A percentile compares a stretch with the other conserved stretches of the same genome.
These are phyloP conservation scores for Tringa solitaria DNA, from an alignment of 2,113 vertebrate species.

Conservation along the genomic window DNA sequence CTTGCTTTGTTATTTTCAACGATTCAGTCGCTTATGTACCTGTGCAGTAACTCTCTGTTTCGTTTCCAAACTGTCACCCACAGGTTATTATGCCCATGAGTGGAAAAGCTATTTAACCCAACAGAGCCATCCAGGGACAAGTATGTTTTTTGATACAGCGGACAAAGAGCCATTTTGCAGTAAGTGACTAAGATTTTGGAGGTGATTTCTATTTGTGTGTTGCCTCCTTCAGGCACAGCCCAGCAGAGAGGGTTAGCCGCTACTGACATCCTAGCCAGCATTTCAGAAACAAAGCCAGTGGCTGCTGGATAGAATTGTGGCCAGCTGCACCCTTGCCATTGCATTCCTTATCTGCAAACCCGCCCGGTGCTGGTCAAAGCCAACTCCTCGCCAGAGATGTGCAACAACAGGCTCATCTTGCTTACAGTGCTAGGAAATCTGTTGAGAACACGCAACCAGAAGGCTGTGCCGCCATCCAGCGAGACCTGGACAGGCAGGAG, in stretches of 20 bases:
- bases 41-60: background rate
- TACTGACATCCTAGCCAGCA: background rate
- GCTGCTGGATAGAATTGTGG: background rate
- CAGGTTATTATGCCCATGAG: slow-evolving; percentile 83
- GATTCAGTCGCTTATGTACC: background rate
- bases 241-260: background rate
- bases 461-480: too few relatives aligned
- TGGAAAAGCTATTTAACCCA: slow-evolving; percentile 82
- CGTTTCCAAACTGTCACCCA: slow-evolving; percentile 13
- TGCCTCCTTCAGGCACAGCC: background rate
- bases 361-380: background rate
- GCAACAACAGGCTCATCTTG: background rate
- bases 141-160: slow-evolving; percentile 86
- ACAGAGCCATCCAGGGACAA: slow-evolving; percentile 73
- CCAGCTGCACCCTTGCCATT: background rate
- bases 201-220: background rate
- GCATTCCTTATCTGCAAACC: background rate
- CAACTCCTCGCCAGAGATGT: background rate
- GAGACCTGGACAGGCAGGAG: too few relatives aligned
- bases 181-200: slow-evolving; percentile 70
- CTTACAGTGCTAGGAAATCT: background rate
- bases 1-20: background rate
- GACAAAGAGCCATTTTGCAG: slow-evolving; percentile 84
- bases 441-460: background rate
- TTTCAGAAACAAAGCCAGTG: background rate